These are phyloP conservation scores for Antechinus flavipes DNA, from an alignment of 2,113 vertebrate species.

Conservation along the genomic window DNA sequence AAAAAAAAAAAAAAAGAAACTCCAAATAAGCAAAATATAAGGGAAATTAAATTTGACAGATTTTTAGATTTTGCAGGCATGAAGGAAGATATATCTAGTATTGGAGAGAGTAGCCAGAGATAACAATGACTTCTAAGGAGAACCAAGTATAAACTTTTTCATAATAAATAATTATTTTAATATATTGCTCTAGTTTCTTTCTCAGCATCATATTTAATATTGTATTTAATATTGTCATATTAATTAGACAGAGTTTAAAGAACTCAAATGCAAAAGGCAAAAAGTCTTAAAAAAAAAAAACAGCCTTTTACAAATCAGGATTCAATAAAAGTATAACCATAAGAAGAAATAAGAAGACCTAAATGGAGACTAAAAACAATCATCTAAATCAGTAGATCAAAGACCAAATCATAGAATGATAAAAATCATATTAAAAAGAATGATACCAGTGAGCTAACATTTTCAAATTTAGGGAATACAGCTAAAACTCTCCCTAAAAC, in stretches of 20 bases:
- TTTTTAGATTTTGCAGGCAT: background rate
- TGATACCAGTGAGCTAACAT: background rate
- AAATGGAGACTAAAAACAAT: background rate
- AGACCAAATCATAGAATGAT: background rate
- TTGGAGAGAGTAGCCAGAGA: too few relatives aligned
- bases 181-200: too few relatives aligned
- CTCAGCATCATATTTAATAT: too few relatives aligned
- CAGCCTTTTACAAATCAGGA: background rate
- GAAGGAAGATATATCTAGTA: too few relatives aligned
- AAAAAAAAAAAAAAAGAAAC: background rate
- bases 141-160: too few relatives aligned
- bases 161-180: too few relatives aligned
- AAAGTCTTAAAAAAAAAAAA: background rate
- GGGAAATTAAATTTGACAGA: background rate
- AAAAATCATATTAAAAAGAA: background rate
- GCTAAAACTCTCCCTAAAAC: background rate
- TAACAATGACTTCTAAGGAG: too few relatives aligned
- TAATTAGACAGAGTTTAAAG: background rate
- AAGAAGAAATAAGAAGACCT: background rate
- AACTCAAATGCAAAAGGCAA: background rate
- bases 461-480: background rate
- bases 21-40: background rate
- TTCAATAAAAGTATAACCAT: background rate
- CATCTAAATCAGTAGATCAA: background rate
- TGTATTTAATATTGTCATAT: too few relatives aligned